Percentiles rank a stretch among this genome's conserved stretches.
phyloP scores from a whole-genome alignment of 2,888 invertebrate species.

The Oscheius onirici region DNA sequence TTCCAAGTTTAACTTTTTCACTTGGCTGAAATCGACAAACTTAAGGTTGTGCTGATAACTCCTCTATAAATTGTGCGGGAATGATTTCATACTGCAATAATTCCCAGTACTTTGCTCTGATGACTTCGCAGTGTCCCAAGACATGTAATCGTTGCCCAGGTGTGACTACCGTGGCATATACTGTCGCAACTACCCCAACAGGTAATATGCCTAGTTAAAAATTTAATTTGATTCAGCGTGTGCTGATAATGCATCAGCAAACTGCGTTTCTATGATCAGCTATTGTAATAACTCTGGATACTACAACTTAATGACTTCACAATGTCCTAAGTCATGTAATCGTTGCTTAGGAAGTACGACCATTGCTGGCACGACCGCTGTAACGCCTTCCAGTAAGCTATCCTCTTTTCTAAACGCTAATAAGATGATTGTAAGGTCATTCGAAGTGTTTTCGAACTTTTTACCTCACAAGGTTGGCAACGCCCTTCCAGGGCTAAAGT shows the following conservation, averaged over 20 bases:
- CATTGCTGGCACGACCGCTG: no score
- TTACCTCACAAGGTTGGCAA: no score
- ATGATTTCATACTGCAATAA: conserved; percentile 5
- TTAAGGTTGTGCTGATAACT: conserved; percentile 11
- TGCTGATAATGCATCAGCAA: conserved; percentile 2
- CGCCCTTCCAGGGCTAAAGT: no score
- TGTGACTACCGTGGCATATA: no score
- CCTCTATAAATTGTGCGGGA: background rate
- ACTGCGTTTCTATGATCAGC: background rate
- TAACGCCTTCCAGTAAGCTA: no score
- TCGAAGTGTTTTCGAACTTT: no score
- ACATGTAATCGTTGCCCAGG: background rate
- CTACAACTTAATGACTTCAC: conserved; percentile 1
- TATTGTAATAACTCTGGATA: conserved; percentile 10
- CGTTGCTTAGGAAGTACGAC: background rate
- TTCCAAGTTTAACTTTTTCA: background rate
- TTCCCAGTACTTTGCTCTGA: conserved; percentile 1
- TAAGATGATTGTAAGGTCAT: no score
- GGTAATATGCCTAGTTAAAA: no score
- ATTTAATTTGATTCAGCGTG: background rate
- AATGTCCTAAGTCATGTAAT: conserved; percentile 13
- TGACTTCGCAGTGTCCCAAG: conserved; percentile 12
- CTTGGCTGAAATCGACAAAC: background rate
- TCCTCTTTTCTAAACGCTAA: no score
- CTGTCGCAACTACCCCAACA: no score